A percentile compares a stretch with the other conserved stretches of the same genome.
These are phyloP conservation scores for Priocnemis perturbator DNA, from an alignment of 2,888 invertebrate genomes.

Conservation along the genomic window DNA sequence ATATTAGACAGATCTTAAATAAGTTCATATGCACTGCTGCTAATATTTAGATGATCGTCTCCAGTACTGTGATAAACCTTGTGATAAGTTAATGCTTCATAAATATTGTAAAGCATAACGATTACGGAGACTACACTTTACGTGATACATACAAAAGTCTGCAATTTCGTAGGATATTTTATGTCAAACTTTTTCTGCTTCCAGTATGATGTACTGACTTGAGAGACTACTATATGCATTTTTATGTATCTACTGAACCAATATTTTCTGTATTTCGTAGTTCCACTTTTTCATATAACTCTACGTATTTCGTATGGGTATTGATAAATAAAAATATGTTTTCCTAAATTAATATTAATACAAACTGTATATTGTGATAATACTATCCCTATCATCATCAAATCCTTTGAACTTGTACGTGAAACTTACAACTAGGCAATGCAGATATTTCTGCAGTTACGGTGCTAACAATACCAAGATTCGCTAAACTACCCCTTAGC, in stretches of 20 bases:
- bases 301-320: neutral
- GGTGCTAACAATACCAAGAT: slow-evolving; percentile 93
- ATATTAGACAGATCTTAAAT: no score
- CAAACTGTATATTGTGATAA: neutral
- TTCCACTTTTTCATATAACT: neutral
- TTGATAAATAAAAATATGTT: neutral
- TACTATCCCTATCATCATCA: slow-evolving; percentile 28
- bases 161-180: no score
- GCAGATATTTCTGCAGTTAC: slow-evolving; percentile 96
- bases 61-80: no score
- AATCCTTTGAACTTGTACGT: slow-evolving; percentile 88
- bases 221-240: neutral
- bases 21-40: no score
- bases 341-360: slow-evolving; percentile 4
- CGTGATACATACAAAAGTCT: no score
- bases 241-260: neutral
- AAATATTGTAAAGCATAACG: no score
- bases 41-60: no score
- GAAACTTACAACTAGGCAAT: slow-evolving; percentile 95
- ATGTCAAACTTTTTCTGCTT: neutral
- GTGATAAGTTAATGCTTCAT: no score
- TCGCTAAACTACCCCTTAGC: slow-evolving; percentile 94
- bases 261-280: neutral
- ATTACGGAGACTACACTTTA: no score
- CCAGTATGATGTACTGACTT: slow-evolving; percentile 3